Conservation (phyloP, 2,797 vertebrate species). For the Mus spretus region DNA sequence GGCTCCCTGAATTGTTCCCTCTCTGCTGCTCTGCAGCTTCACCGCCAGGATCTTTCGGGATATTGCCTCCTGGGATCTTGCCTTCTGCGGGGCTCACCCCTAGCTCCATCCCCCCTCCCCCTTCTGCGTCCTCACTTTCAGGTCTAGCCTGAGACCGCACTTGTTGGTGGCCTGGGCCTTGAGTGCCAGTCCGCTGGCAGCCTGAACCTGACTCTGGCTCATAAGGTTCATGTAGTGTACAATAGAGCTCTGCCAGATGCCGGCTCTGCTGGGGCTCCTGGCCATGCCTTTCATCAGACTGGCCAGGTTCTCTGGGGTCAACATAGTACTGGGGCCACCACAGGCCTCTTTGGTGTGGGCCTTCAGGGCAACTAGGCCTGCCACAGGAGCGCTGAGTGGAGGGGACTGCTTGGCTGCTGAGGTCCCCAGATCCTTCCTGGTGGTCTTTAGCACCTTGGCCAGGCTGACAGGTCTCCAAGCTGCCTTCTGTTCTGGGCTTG, state of each 20-base stretch:
- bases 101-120: too few species aligned
- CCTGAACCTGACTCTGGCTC: too few species aligned
- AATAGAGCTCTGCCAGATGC: too few species aligned
- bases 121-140: constrained; percentile 90
- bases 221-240: too few species aligned
- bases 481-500: constrained; percentile 93
- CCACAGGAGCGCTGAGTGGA: constrained; percentile 82
- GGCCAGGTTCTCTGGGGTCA: too few species aligned
- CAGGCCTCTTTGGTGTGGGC: constrained; percentile 87
- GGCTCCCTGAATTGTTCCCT: too few species aligned
- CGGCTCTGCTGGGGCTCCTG: too few species aligned
- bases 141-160: constrained; percentile 87
- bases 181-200: constrained; percentile 86
- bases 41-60: too few species aligned
- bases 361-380: constrained; percentile 84
- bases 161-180: constrained; percentile 86
- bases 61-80: constrained; percentile 85
- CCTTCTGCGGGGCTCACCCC: constrained; percentile 80
- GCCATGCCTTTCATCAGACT: too few species aligned
- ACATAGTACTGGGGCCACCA: too few species aligned
- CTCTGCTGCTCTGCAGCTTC: too few species aligned
- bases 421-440: constrained; percentile 89
- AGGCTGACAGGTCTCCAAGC: constrained; percentile 90
- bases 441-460: constrained; percentile 91
- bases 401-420: constrained; percentile 86